Conservation (phyloP, 1,140 invertebrate genomes). For the Halictus rubicundus region DNA sequence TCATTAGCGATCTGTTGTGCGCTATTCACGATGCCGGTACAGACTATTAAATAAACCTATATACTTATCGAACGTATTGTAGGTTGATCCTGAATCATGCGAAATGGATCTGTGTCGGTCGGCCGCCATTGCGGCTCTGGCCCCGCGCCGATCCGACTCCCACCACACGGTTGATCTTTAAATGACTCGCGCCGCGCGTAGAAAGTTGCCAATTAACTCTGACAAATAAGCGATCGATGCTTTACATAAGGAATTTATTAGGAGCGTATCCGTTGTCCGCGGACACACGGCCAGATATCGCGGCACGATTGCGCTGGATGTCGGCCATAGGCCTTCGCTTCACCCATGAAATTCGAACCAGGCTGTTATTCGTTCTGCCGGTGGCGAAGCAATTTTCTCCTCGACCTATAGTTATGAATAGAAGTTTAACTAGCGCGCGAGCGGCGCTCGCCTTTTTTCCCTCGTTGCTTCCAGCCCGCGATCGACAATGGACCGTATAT, state of each 20-base stretch:
- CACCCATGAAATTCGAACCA: constrained; percentile 7
- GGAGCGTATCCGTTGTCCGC: background rate
- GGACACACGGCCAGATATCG: background rate
- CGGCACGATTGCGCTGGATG: background rate
- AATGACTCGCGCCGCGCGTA: constrained; percentile 16
- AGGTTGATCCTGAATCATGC: background rate
- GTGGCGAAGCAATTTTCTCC: constrained; percentile 26
- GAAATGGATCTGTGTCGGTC: background rate
- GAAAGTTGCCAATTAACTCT: constrained; percentile 47
- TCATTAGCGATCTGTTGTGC: background rate
- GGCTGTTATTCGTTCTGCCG: background rate
- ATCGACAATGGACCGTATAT: background rate
- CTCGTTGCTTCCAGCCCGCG: no score
- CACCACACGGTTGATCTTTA: background rate
- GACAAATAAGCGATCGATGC: constrained; percentile 42
- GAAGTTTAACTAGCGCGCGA: constrained; percentile 1
- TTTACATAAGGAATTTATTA: constrained; percentile 34
- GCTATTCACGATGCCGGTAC: background rate
- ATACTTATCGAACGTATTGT: background rate
- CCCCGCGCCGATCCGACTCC: background rate
- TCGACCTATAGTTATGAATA: constrained; percentile 1
- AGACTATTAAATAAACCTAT: background rate
- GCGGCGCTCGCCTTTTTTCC: background rate
- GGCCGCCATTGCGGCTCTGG: background rate
- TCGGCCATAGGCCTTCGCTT: background rate